These are phyloP conservation scores for Bufo gargarizans DNA, from an alignment of 2,113 vertebrate species.

Conservation along the genomic window DNA sequence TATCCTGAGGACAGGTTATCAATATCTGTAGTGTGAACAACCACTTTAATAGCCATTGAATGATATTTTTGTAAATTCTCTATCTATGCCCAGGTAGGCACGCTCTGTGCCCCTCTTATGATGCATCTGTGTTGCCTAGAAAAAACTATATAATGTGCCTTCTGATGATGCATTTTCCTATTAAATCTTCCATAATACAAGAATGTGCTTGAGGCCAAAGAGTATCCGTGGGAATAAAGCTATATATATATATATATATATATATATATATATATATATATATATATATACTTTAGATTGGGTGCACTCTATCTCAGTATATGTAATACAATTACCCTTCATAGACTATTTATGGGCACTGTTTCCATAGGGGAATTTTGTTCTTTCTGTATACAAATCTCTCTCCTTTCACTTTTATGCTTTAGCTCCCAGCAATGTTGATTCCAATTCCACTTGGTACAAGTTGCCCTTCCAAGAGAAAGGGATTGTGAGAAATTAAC, in stretches of 20 bases:
- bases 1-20: too few species aligned
- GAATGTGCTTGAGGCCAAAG: neutral
- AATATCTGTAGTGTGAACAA: too few species aligned
- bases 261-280: too few species aligned
- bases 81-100: too few species aligned
- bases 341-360: neutral
- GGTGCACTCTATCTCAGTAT: neutral
- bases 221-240: neutral
- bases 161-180: too few species aligned
- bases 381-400: neutral
- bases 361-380: neutral
- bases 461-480: slow-evolving; percentile 29
- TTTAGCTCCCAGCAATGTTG: slow-evolving; percentile 22
- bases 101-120: too few species aligned
- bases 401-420: neutral
- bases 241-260: neutral
- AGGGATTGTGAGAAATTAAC: slow-evolving; percentile 42
- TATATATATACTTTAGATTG: too few species aligned
- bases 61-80: too few species aligned
- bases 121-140: too few species aligned
- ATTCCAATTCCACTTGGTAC: slow-evolving; percentile 32
- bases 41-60: too few species aligned
- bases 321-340: slow-evolving; percentile 3
- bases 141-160: too few species aligned
- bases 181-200: neutral